Evolutionary conservation across 35 echinoderm and acorn worm species (phyloP), one percentile per base, ranked within the genome.

Genomic region (Patiria miniata): DNA sequence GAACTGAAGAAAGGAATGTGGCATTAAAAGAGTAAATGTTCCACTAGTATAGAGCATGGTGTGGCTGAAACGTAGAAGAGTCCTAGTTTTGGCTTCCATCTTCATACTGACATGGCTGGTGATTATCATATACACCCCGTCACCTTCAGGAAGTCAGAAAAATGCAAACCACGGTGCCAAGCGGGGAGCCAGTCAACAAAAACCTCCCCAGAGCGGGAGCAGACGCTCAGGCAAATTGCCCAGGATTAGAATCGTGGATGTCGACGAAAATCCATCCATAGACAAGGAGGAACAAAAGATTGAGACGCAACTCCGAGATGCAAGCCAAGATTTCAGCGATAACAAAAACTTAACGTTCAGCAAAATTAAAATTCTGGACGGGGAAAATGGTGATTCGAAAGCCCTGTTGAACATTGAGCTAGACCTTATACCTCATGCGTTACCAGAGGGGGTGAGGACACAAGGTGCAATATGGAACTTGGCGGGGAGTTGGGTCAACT

Each of bases 401-500:
- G 87, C 54, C 12, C 34, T 60, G 8, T 79, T 37, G 39, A 51
- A 81, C 52, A n/a, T 83, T 29, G 93, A 95, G 53, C 29, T 26
- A 18, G 89, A 95, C 51, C 86, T 95, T 37, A 6, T 85, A 29
- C 84, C 90, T 21, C 36, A 8, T 2, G 54, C 53, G 0, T 83
- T 78, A 30, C 60, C 85, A 39, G 78, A 52, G 29, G 78, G 42
- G 7, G 73, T 39, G 40, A 36, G 37, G 29, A 69, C 84, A 0
- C 86, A 68, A 55, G 44, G 10, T 33, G 84, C 28, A 36, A 32
- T 98, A n/a, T 98, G 95, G 95, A 51, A 77, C 26, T 78, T 69
- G 23, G 92, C 95, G 21, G 92, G 40, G 23, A 78, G 69, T 12
- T 98, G 95, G 95, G 95, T 98, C 6, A 90, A 80, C 0, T 40